These are phyloP conservation scores for Plectropomus leopardus DNA, from an alignment of 2,113 vertebrate genomes.

Conservation along the genomic window DNA sequence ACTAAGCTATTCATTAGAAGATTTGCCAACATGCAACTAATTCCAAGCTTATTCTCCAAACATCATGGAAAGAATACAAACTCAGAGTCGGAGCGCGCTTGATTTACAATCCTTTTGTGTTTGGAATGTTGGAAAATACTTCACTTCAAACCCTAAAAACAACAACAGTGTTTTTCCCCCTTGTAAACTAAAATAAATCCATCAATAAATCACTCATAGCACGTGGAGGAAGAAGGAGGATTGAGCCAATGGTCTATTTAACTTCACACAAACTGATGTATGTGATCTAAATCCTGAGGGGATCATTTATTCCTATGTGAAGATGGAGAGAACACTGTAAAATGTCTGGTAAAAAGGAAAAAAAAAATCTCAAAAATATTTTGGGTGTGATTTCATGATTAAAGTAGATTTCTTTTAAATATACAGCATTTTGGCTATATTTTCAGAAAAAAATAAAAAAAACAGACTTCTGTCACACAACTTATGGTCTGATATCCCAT, in stretches of 20 bases:
- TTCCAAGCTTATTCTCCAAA: slow-evolving; percentile 71
- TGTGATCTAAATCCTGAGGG: not conserved
- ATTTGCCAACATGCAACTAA: slow-evolving; percentile 79
- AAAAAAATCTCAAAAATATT: not conserved
- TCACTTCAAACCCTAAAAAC: slow-evolving; percentile 22
- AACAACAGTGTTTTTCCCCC: not conserved
- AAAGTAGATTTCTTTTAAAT: not conserved
- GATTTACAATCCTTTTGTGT: slow-evolving; percentile 53
- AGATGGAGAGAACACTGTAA: not conserved
- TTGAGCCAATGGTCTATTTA: not conserved
- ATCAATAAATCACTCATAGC: slow-evolving; percentile 6
- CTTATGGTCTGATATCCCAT: too few relatives aligned
- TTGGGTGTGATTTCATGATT: not conserved
- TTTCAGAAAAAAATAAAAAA: too few relatives aligned
- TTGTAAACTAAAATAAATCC: slow-evolving; percentile 17
- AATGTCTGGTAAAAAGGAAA: not conserved
- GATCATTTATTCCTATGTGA: not conserved
- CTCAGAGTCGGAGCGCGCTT: slow-evolving; percentile 25
- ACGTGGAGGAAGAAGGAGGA: not conserved
- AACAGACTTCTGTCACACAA: too few relatives aligned
- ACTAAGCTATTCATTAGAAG: slow-evolving; percentile 77
- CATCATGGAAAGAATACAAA: slow-evolving; percentile 61
- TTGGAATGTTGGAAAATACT: slow-evolving; percentile 22
- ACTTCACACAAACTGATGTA: not conserved
- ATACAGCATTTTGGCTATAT: too few relatives aligned